A percentile compares a stretch with the other conserved stretches of the same genome.
Conservation (phyloP, 2,888 invertebrate species). For the Caenorhabditis uteleia region DNA sequence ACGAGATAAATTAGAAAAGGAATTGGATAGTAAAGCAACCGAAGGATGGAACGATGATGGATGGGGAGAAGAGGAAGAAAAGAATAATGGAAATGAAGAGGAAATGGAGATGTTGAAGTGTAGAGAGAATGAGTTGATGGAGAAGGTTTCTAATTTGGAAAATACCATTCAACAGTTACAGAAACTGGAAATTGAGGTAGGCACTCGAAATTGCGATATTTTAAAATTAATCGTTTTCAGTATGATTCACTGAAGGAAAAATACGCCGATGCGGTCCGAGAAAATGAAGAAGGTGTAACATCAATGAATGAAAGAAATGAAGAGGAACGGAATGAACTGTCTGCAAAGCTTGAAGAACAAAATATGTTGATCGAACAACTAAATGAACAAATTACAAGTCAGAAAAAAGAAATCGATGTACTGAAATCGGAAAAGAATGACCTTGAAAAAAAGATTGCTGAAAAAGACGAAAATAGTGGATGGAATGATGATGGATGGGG, state of each 20-base stretch:
- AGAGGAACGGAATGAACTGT: neutral
- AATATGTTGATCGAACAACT: neutral
- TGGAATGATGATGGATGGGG: conserved; percentile 35
- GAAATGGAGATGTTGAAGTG: neutral
- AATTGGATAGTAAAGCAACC: too few relatives aligned
- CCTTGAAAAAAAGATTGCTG: too few relatives aligned
- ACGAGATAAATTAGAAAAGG: too few relatives aligned
- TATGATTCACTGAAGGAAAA: too few relatives aligned
- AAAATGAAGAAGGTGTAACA: neutral
- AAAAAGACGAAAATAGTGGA: conserved; percentile 6
- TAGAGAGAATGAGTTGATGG: conserved; percentile 12
- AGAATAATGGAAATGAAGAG: neutral
- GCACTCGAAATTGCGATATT: too few relatives aligned
- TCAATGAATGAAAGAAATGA: neutral
- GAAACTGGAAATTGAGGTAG: too few relatives aligned
- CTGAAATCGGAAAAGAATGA: neutral
- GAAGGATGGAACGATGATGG: conserved; percentile 27
- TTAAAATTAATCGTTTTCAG: too few relatives aligned
- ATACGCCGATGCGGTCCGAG: neutral
- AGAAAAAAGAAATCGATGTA: neutral
- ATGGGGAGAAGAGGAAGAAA: too few relatives aligned
- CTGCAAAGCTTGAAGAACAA: neutral
- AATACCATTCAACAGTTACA: too few relatives aligned
- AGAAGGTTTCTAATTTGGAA: neutral
- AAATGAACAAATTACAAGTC: neutral